A percentile compares a stretch with the other conserved stretches of the same genome.
These are phyloP conservation scores for Agrotis clavis DNA, from an alignment of 2,888 invertebrate species.

Conservation along the genomic window DNA sequence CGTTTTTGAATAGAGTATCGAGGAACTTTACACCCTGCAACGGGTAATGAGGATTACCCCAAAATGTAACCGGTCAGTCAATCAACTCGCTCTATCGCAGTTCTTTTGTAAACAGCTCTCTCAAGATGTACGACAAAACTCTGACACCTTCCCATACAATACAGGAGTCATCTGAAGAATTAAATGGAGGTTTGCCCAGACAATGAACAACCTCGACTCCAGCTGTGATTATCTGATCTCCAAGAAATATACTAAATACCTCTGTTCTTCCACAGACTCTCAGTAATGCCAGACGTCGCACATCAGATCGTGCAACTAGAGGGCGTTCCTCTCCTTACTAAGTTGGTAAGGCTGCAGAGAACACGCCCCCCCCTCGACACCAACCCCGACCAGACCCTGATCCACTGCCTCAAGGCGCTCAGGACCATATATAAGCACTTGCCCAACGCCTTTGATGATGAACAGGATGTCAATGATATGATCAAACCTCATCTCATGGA, in stretches of 20 bases:
- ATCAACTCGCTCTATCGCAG: too few species aligned
- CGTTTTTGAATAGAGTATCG: too few species aligned
- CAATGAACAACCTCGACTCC: too few species aligned
- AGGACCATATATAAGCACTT: conserved; percentile 87
- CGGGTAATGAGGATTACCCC: too few species aligned
- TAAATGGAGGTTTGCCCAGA: too few species aligned
- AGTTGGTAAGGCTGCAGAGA: conserved; percentile 92
- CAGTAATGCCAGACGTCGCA: conserved; percentile 93
- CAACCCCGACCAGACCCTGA: conserved; percentile 87
- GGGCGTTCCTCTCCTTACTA: conserved; percentile 92
- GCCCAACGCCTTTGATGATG: conserved; percentile 82
- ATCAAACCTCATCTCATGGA: conserved; percentile 94
- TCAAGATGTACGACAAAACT: too few species aligned
- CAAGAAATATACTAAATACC: conserved; percentile 5
- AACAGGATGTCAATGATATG: conserved; percentile 93
- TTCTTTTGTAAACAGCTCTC: too few species aligned
- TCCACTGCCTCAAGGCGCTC: conserved; percentile 86
- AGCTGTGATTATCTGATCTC: too few species aligned
- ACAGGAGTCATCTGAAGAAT: too few species aligned
- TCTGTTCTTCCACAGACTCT: conserved; percentile 88
- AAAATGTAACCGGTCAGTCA: too few species aligned
- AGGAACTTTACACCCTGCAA: too few species aligned
- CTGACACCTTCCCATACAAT: too few species aligned
- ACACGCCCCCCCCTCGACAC: conserved; percentile 79
- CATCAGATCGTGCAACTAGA: conserved; percentile 93